Percentiles rank a stretch among this genome's conserved stretches.
These are phyloP conservation scores for Melanotaenia trifasciata DNA, from an alignment of 2,797 vertebrate genomes.

Conservation along the genomic window DNA sequence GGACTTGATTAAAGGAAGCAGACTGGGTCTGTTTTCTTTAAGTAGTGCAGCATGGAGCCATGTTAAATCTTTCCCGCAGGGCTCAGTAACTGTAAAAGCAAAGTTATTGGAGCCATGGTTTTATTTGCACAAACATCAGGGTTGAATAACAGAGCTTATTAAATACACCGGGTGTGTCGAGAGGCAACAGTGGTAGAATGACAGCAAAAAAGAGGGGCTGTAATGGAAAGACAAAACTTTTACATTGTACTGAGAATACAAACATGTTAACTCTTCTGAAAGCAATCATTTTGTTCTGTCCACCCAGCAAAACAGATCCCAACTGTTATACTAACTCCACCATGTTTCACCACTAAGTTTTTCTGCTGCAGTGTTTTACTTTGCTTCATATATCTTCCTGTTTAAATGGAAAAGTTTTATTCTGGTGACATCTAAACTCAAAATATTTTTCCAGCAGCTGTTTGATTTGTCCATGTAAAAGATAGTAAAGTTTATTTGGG, in stretches of 20 bases:
- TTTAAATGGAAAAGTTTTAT: no score
- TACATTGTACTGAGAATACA: slow-evolving; percentile 31
- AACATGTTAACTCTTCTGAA: no score
- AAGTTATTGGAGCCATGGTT: slow-evolving; percentile 59
- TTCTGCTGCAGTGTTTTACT: no score
- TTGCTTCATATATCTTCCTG: no score
- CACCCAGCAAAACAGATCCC: neutral
- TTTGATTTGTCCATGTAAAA: no score
- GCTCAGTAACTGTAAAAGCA: slow-evolving; percentile 53
- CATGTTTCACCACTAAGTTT: neutral
- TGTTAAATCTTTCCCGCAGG: slow-evolving; percentile 46
- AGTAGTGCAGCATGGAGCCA: slow-evolving; percentile 40
- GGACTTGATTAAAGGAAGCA: slow-evolving; percentile 25
- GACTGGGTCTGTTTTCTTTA: slow-evolving; percentile 40
- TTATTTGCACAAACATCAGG: slow-evolving; percentile 69
- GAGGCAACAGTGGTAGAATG: slow-evolving; percentile 62
- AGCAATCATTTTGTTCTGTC: no score
- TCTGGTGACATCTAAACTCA: no score
- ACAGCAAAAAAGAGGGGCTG: slow-evolving; percentile 17
- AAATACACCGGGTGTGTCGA: slow-evolving; percentile 64
- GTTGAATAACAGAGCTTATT: slow-evolving; percentile 68
- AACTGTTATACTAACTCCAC: neutral
- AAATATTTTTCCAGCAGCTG: no score
- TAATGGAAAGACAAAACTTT: slow-evolving; percentile 42
- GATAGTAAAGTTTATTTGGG: no score